Percentiles rank a stretch among this genome's conserved stretches.
These are phyloP conservation scores for Parochlus steinenii DNA, from an alignment of 2,888 invertebrate species.

Conservation along the genomic window DNA sequence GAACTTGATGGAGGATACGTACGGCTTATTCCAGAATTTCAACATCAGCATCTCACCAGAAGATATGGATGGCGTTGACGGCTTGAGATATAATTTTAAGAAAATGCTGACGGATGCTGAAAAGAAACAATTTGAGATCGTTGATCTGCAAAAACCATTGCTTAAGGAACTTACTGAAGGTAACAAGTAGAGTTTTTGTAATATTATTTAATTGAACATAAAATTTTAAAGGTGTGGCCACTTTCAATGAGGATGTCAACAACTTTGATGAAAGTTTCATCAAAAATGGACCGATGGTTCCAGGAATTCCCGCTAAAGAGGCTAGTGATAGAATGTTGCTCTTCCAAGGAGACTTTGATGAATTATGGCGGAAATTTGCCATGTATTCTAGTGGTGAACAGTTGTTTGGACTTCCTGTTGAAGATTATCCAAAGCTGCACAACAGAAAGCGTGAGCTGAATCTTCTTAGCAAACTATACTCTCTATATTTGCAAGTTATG, in stretches of 20 bases:
- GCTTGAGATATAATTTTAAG: conserved; percentile 57
- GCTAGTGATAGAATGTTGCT: conserved; percentile 64
- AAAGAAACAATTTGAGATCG: conserved; percentile 50
- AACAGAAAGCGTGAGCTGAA: conserved; percentile 71
- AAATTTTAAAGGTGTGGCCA: conserved; percentile 52
- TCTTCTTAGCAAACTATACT: conserved; percentile 66
- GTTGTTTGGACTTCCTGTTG: conserved; percentile 66
- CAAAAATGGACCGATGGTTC: conserved; percentile 68
- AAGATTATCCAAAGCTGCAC: conserved; percentile 65
- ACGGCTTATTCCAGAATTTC: conserved; percentile 49
- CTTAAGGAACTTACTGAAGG: conserved; percentile 50
- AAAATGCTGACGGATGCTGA: conserved; percentile 57
- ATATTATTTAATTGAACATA: no score
- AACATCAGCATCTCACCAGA: conserved; percentile 54
- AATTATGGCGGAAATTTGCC: conserved; percentile 62
- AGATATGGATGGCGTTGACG: conserved; percentile 63
- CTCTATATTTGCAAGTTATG: conserved; percentile 62
- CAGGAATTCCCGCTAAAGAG: conserved; percentile 66
- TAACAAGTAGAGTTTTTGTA: no score
- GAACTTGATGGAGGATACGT: conserved; percentile 63
- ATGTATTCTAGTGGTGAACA: conserved; percentile 73
- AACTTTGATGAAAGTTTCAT: conserved; percentile 58
- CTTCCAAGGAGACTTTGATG: conserved; percentile 68
- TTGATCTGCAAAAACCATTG: conserved; percentile 58
- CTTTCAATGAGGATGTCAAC: conserved; percentile 46